Evolutionary conservation across 2,888 invertebrate genomes (phyloP).

Genomic region (Drosophila lacicola): DNA sequence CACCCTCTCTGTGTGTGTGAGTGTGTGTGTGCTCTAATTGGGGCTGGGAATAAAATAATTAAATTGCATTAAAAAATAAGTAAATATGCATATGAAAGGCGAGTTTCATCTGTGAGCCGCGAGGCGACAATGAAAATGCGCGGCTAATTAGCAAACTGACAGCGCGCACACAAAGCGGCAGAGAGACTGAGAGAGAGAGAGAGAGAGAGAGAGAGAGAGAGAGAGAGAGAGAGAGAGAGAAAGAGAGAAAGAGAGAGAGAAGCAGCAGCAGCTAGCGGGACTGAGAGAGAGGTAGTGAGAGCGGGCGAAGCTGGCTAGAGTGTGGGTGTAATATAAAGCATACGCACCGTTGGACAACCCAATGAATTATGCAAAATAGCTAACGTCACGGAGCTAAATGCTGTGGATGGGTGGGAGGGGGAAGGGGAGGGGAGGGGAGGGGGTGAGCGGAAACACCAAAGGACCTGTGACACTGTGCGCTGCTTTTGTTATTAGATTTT

Average conservation of each 20-base stretch:
- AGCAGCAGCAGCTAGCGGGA: neutral
- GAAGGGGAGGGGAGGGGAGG: neutral
- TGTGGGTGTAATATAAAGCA: conserved; percentile 57
- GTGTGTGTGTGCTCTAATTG: conserved; percentile 35
- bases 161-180: conserved; percentile 52
- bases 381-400: conserved; percentile 45
- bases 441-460: neutral
- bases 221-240: neutral
- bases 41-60: conserved; percentile 66
- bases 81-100: conserved; percentile 75
- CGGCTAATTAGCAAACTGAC: conserved; percentile 75
- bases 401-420: too few relatives aligned
- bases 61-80: conserved; percentile 70
- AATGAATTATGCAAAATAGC: conserved; percentile 77
- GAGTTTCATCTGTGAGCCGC: conserved; percentile 47
- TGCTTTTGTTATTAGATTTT: conserved; percentile 42
- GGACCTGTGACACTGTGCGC: conserved; percentile 27
- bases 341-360: conserved; percentile 77
- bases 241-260: neutral
- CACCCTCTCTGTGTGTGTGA: neutral
- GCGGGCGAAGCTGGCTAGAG: neutral
- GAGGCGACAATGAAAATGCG: conserved; percentile 68
- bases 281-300: neutral
- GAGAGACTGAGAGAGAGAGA: neutral
- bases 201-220: neutral